Evolutionary conservation across 2,888 invertebrate genomes (phyloP).

Genomic region (Bibio marci): DNA sequence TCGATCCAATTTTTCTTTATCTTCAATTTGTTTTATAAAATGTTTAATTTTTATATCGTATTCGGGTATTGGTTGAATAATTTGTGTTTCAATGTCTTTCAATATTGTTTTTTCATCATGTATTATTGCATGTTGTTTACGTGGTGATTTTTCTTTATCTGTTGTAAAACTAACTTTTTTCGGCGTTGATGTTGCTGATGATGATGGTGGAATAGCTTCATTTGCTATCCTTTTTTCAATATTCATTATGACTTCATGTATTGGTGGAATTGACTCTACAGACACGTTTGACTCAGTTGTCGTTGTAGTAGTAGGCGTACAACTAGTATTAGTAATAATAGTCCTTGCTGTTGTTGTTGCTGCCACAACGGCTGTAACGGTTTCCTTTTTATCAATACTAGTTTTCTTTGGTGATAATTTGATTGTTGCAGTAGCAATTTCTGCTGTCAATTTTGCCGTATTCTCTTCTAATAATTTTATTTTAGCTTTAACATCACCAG

Average conservation of each 20-base stretch:
- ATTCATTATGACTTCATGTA: constrained; percentile 20
- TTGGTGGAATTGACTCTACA: constrained; percentile 14
- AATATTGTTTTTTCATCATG: constrained; percentile 7
- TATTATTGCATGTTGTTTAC: neutral
- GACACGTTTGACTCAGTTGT: constrained; percentile 1
- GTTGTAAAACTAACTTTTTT: constrained; percentile 1
- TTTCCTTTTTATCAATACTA: too few relatives aligned
- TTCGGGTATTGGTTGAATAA: constrained; percentile 2
- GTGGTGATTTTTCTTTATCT: constrained; percentile 5
- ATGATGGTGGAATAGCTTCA: constrained; percentile 6
- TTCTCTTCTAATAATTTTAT: constrained; percentile 36
- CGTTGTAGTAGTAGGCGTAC: too few relatives aligned
- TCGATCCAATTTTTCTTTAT: neutral
- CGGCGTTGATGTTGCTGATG: neutral
- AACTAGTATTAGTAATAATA: constrained; percentile 18
- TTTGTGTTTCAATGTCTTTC: constrained; percentile 11
- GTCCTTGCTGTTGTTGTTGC: constrained; percentile 18
- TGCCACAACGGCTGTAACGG: constrained; percentile 12
- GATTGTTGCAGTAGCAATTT: constrained; percentile 18
- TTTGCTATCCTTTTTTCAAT: constrained; percentile 20
- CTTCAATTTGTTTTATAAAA: neutral
- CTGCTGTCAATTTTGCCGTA: constrained; percentile 17
- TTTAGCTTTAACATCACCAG: constrained; percentile 38
- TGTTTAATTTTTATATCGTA: constrained; percentile 1
- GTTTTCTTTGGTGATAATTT: constrained; percentile 14